phyloP scores from a whole-genome alignment of 2,797 vertebrate genomes.

The Megaceryle alcyon region DNA sequence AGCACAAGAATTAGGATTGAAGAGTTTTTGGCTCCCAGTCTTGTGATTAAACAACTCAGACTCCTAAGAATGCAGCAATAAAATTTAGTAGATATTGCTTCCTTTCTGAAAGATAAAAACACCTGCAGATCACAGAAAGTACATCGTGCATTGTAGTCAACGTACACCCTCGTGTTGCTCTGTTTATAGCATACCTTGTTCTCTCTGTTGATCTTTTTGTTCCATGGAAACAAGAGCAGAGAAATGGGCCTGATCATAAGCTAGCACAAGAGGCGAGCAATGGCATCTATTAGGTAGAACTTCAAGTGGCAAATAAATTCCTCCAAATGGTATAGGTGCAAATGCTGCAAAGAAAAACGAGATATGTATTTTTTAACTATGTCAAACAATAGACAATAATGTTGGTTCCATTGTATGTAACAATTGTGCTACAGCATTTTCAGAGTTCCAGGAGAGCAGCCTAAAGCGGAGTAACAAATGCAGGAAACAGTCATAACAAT shows the following conservation, averaged over 20 bases:
- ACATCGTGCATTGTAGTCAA: background rate
- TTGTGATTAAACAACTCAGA: background rate
- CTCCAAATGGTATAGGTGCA: slow-evolving; percentile 96
- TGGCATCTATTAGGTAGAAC: slow-evolving; percentile 96
- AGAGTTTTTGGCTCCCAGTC: background rate
- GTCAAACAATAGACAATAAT: background rate
- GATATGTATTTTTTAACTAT: background rate
- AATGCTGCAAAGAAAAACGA: slow-evolving; percentile 83
- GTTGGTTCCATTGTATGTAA: background rate
- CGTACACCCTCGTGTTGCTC: background rate
- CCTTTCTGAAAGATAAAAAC: background rate
- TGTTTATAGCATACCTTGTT: slow-evolving; percentile 87
- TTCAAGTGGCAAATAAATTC: slow-evolving; percentile 96
- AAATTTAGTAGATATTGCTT: background rate
- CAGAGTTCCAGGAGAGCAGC: background rate
- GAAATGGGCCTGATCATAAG: slow-evolving; percentile 99
- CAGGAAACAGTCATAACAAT: background rate
- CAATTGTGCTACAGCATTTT: background rate
- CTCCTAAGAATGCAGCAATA: background rate
- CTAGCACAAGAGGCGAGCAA: slow-evolving; percentile 96
- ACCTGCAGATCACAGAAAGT: background rate
- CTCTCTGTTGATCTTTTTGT: slow-evolving; percentile 96
- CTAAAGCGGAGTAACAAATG: background rate
- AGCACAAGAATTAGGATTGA: background rate
- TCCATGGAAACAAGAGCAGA: slow-evolving; percentile 99